Conservation (phyloP, 2,113 vertebrate species). For the Psammodynastes pulverulentus region DNA sequence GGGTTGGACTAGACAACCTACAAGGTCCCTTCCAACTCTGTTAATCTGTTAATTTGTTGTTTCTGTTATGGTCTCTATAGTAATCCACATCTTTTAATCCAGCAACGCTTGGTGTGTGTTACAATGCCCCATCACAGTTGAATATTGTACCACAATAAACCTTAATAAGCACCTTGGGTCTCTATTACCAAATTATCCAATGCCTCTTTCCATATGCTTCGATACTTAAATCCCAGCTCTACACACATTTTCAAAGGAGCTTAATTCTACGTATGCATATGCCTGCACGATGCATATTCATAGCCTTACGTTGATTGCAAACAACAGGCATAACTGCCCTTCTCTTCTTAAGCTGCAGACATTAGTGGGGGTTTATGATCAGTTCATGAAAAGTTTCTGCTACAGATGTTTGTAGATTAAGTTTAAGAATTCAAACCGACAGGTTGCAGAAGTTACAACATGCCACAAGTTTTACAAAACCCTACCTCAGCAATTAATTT, state of each 20-base stretch:
- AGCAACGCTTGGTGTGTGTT: neutral
- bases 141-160: constrained; percentile 4
- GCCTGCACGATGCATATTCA: neutral
- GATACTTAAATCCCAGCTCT: constrained; percentile 16
- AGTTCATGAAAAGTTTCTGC: neutral
- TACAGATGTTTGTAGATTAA: neutral
- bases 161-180: constrained; percentile 32
- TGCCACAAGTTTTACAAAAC: neutral
- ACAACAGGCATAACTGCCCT: neutral
- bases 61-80: neutral
- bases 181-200: constrained; percentile 28
- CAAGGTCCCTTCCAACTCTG: too few species aligned
- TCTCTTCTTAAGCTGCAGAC: neutral
- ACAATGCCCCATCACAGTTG: constrained; percentile 16
- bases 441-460: neutral
- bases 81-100: constrained; percentile 20
- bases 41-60: neutral
- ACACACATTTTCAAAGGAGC: neutral
- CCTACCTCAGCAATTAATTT: neutral
- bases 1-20: too few species aligned
- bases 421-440: neutral
- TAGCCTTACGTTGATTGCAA: neutral
- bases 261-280: neutral
- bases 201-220: neutral
- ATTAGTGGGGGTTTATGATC: neutral